Base-by-base conservation (phyloP, 2,113 vertebrate genomes). In the Condylura cristata region DNA sequence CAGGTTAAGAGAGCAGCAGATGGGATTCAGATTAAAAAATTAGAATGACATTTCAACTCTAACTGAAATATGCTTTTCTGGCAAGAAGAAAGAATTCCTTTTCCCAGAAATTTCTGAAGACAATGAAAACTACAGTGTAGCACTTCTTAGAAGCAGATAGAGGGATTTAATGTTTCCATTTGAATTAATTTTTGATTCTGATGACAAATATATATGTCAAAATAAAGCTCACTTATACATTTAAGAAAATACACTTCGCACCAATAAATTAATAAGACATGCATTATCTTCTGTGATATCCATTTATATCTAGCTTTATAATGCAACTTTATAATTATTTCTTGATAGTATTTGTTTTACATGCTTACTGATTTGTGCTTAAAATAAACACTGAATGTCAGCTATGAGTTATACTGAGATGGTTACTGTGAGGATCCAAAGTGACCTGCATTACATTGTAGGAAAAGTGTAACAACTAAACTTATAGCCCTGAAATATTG, bases 11-110 rank as follows among this genome's bases (percentile, higher is more conserved):
- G 75, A 71, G 72, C 12, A 96, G 79, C 83, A 96, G 86, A 95
- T 95, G 94, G 84, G 56, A 84, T 89, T 91, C 89, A 60, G 63
- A 92, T 94, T 95, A 81, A 94, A 96, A 84, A 89, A 83, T 89
- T 94, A 95, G 66, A 95, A 84, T 91, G 89, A 76, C 84, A 94
- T 94, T 81, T 96, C 94, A 84, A 83, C 93, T 96, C 37, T 68
- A 63, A 96, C 83, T 68, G 72, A 97, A 96, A 96, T 72, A 89
- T 28, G 30, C 8, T 76, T 44, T 91, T 71, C 63, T 94, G 91
- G 75, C 78, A 96, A 92, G 80, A 89, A 83, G 28, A 68, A 94
- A 37, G 34, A 94, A 41, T 95, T 48, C 10, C 3, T 76, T 86
- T 93, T 61, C 32, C 65, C 71, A 95, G 82, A 96, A 89, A 95